phyloP scores from a whole-genome alignment of 2,888 invertebrate species.

The Dermolepida albohirtum region DNA sequence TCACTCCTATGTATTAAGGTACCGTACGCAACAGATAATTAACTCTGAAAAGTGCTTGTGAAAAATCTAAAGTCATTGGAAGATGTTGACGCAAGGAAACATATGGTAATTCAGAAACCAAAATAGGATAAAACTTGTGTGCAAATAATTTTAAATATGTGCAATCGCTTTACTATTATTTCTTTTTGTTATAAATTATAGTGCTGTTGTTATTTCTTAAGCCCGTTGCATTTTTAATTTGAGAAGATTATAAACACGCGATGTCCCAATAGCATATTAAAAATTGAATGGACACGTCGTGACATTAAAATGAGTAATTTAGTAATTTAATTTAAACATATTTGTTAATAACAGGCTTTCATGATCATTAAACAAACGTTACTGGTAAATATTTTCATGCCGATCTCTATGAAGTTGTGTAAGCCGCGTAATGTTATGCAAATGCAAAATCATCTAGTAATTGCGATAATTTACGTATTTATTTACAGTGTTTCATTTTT shows the following conservation, averaged over 20 bases:
- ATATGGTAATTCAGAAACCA: no score
- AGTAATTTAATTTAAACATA: constrained; percentile 28
- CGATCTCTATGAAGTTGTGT: constrained; percentile 7
- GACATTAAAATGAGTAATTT: constrained; percentile 14
- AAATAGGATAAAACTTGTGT: no score
- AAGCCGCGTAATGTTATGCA: constrained; percentile 18
- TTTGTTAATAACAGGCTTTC: constrained; percentile 25
- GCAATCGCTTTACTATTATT: no score
- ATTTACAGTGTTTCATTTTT: constrained; percentile 3
- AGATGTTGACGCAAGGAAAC: no score
- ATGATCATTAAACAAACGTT: constrained; percentile 25
- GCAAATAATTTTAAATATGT: no score
- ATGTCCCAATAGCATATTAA: background rate
- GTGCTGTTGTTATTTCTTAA: no score
- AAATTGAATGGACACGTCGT: background rate
- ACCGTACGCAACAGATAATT: no score
- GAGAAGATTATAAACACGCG: background rate
- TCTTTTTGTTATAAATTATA: no score
- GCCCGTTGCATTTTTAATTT: no score
- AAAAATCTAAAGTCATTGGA: no score
- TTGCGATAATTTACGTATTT: constrained; percentile 22
- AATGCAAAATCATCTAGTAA: constrained; percentile 12
- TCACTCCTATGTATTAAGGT: no score
- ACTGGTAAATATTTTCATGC: constrained; percentile 21
- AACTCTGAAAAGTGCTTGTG: no score